phyloP scores from a whole-genome alignment of 2,888 invertebrate genomes.

The Acrobasis suavella region DNA sequence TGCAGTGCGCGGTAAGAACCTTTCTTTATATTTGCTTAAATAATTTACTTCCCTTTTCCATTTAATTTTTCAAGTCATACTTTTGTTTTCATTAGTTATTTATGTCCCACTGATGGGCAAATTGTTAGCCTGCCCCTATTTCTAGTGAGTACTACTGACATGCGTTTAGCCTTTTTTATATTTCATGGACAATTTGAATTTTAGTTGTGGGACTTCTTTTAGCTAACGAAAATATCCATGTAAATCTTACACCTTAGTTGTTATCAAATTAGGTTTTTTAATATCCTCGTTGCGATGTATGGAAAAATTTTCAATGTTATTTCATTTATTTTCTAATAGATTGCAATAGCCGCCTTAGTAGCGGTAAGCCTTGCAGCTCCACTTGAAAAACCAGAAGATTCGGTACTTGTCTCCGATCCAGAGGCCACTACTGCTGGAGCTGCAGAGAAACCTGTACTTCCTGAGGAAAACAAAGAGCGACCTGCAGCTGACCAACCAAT shows the following conservation, averaged over 20 bases:
- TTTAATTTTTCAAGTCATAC: background rate
- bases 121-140: no score
- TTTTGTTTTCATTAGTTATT: background rate
- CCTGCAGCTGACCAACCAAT: background rate
- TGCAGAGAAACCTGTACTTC: background rate
- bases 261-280: background rate
- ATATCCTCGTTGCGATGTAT: no score
- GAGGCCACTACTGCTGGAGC: background rate
- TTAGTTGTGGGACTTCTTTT: no score
- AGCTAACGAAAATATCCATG: no score
- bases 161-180: no score
- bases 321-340: background rate
- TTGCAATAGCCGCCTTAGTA: background rate
- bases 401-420: no score
- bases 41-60: no score
- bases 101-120: no score
- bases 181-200: no score
- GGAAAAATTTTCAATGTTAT: no score
- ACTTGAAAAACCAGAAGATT: background rate
- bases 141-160: no score
- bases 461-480: background rate
- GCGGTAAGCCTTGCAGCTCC: slow-evolving; percentile 1
- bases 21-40: background rate
- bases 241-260: no score
- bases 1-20: slow-evolving; percentile 6